phyloP scores from a whole-genome alignment of 2,888 invertebrate species.

The Mimachlamys varia region DNA sequence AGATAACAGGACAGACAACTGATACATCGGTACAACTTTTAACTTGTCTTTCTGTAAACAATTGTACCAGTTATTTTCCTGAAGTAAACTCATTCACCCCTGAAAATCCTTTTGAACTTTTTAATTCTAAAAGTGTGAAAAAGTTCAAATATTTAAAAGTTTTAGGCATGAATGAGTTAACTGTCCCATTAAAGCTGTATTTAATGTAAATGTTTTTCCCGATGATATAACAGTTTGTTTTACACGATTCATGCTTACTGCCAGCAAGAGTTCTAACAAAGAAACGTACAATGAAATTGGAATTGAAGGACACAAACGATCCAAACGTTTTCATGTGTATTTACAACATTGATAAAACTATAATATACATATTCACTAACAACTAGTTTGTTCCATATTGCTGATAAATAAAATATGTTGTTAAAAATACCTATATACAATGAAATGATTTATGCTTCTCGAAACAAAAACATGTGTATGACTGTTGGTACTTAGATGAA shows the following conservation, averaged over 20 bases:
- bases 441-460: conserved; percentile 16
- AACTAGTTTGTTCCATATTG: conserved; percentile 7
- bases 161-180: too few relatives aligned
- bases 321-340: background rate
- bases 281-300: background rate
- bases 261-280: background rate
- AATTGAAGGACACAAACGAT: background rate
- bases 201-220: too few relatives aligned
- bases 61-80: too few relatives aligned
- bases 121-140: too few relatives aligned
- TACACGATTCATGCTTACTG: background rate
- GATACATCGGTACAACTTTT: too few relatives aligned
- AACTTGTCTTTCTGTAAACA: too few relatives aligned
- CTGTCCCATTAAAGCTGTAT: too few relatives aligned
- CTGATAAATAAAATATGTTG: background rate
- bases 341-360: conserved; percentile 1
- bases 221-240: too few relatives aligned
- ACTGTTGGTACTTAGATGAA: background rate
- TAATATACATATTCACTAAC: background rate
- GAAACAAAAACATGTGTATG: background rate
- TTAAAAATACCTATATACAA: conserved; percentile 5
- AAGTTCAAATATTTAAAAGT: too few relatives aligned
- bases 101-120: too few relatives aligned
- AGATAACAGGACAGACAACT: too few relatives aligned
- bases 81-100: too few relatives aligned